These are phyloP conservation scores for Colletes latitarsis DNA, from an alignment of 1,140 invertebrate genomes.

Conservation along the genomic window DNA sequence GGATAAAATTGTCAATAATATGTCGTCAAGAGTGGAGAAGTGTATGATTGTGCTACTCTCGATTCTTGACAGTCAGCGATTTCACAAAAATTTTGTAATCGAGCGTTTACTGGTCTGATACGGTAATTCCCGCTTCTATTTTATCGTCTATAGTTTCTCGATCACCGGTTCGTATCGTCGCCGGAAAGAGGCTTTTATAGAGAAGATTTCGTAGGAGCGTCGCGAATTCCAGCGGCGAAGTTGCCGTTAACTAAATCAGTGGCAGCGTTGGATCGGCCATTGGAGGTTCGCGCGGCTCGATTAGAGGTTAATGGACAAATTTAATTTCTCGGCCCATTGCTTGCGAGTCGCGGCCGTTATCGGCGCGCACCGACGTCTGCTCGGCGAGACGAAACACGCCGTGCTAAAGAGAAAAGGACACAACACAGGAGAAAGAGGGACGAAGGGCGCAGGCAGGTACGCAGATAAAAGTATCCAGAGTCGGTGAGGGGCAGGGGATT, in stretches of 20 bases:
- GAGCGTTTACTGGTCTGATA: too few relatives aligned
- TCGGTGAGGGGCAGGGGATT: conserved; percentile 59
- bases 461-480: conserved; percentile 58
- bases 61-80: too few relatives aligned
- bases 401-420: conserved; percentile 6
- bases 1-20: too few relatives aligned
- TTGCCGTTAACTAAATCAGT: conserved; percentile 10
- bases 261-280: not conserved
- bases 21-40: too few relatives aligned
- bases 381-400: conserved; percentile 34
- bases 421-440: not conserved
- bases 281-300: conserved; percentile 33
- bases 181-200: too few relatives aligned
- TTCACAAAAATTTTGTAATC: too few relatives aligned
- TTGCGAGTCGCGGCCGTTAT: conserved; percentile 47
- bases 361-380: conserved; percentile 44
- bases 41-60: too few relatives aligned
- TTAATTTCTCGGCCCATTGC: conserved; percentile 65
- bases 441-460: conserved; percentile 19
- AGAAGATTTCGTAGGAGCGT: not conserved
- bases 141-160: too few relatives aligned
- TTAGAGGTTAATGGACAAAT: conserved; percentile 65
- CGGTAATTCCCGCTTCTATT: too few relatives aligned
- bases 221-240: not conserved
- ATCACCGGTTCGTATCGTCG: not conserved